Base-by-base conservation (phyloP, 2,113 vertebrate genomes). In the Arvicanthis niloticus region DNA sequence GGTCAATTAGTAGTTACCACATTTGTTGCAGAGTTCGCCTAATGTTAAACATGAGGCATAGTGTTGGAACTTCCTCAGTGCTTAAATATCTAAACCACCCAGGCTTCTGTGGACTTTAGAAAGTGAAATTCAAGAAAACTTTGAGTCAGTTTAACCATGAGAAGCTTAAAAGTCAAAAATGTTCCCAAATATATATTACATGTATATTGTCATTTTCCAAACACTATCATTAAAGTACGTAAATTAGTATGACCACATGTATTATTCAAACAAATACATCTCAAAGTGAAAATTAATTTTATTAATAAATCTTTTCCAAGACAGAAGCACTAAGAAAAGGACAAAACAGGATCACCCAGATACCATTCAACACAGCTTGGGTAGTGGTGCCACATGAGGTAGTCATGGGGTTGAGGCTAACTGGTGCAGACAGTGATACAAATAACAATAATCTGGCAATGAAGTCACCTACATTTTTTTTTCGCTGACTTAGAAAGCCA, bases 71-170 rank as follows among this genome's bases (percentile, higher is more conserved):
- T 77, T 15, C 2, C 16, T 8, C 34, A 89, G 0, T 5, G 7
- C 78, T 45, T 29, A 31, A 95, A 65, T 75, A 68, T 12, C 7
- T 45, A 78, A 95, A 70, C 21, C 45, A 58, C 31, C 3, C 9
- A 67, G 17, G 31, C 3, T 75, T 91, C 78, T 13, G 31, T 13
- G 16, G n/a, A 4, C 77, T 45, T 75, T 87, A 24, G 53, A 29
- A 91, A 93, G 73, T 37, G 34, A 81, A 88, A 40, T 19, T 96
- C 45, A 48, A n/a, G 80, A 62, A 77, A 91, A 68, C 42, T 70
- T 53, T 45, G 22, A 40, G 45, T 8, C 45, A 82, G 42, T 8
- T 84, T 19, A 96, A 68, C 7, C 60, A n/a, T 9, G 26, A 42
- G 81, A 81, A 11, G 70, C 11, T 3, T 94, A 60, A 92, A 56